Conservation (phyloP, 2,113 vertebrate species). For the Anhinga rufa region DNA sequence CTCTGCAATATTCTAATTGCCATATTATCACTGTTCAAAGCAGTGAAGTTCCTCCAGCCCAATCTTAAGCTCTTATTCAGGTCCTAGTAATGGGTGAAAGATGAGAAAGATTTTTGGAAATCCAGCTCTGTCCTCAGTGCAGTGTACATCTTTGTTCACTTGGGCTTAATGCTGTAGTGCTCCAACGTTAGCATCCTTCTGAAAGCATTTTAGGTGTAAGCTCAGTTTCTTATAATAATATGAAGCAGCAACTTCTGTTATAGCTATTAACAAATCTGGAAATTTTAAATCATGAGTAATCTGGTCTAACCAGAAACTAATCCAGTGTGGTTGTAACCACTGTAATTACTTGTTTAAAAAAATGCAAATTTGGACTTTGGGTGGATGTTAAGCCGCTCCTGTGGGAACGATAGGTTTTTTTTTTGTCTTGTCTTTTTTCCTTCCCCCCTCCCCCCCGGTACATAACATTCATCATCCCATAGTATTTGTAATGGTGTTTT, state of each 20-base stretch:
- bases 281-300: slow-evolving; percentile 44
- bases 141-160: not conserved
- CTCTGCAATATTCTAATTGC: not conserved
- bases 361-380: not conserved
- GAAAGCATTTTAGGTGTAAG: not conserved
- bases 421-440: not conserved
- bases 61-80: not conserved
- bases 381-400: not conserved
- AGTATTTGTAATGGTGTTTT: not conserved
- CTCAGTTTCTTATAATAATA: not conserved
- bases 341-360: slow-evolving; percentile 26
- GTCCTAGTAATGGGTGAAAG: not conserved
- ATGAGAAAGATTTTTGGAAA: not conserved
- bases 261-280: slow-evolving; percentile 15
- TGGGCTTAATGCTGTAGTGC: not conserved
- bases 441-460: not conserved
- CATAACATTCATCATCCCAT: not conserved
- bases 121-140: not conserved
- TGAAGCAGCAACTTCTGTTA: not conserved
- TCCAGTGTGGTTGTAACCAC: not conserved
- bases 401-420: not conserved
- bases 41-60: not conserved
- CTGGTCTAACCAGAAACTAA: slow-evolving; percentile 16
- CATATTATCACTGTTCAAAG: not conserved
- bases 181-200: not conserved